Percentiles rank a stretch among this genome's conserved stretches.
Conservation (phyloP, 1,140 invertebrate species). For the Lamellibrachia luymesi region DNA sequence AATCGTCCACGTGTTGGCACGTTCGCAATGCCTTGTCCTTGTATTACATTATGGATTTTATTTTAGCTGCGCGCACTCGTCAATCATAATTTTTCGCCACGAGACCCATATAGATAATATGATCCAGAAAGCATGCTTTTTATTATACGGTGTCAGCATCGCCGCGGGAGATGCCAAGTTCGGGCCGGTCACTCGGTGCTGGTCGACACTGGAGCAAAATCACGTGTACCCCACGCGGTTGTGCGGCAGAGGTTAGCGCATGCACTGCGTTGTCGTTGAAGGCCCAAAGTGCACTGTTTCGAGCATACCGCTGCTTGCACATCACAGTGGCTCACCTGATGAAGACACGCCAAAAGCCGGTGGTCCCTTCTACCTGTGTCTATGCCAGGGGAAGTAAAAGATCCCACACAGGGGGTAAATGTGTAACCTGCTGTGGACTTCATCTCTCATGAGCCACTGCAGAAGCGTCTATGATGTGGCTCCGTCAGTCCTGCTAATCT, state of each 20-base stretch:
- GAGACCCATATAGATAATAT: not conserved
- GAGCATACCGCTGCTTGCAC: too few species aligned
- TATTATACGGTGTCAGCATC: not conserved
- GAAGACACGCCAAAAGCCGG: too few species aligned
- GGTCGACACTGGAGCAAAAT: not conserved
- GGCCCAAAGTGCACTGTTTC: too few species aligned
- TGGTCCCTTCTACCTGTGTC: too few species aligned
- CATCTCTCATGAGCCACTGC: too few species aligned
- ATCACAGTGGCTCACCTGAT: too few species aligned
- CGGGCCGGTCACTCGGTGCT: not conserved
- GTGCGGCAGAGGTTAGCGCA: not conserved
- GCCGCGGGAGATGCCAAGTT: not conserved
- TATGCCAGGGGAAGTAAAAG: too few species aligned
- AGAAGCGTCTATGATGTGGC: too few species aligned
- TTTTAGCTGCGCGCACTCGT: not conserved
- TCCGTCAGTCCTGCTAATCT: too few species aligned
- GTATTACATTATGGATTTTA: not conserved
- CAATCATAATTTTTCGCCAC: slow-evolving; percentile 1
- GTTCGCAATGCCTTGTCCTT: not conserved
- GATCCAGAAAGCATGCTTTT: not conserved
- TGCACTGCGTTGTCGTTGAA: too few species aligned
- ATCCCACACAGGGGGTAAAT: too few species aligned
- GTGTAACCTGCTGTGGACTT: too few species aligned
- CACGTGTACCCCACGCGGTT: not conserved
- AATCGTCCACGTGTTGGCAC: not conserved